Conservation (phyloP, 2,113 vertebrate species). For the Trematomus loennbergii region DNA sequence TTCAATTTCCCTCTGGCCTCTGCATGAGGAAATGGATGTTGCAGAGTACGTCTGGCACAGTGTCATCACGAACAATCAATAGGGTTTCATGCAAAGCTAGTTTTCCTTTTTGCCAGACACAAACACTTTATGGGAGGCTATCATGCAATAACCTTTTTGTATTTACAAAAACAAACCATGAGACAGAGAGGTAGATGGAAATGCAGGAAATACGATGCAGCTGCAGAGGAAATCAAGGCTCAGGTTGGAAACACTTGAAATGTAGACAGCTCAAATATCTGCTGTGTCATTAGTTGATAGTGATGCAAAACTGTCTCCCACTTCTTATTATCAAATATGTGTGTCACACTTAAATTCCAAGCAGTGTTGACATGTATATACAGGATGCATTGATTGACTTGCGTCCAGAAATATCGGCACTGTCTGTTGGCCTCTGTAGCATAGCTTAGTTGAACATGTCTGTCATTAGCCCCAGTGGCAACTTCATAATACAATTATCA, state of each 20-base stretch:
- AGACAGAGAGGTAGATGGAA: background rate
- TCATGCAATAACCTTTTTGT: background rate
- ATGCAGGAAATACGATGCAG: background rate
- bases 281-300: background rate
- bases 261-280: background rate
- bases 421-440: background rate
- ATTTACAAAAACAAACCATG: background rate
- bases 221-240: background rate
- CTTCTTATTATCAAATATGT: background rate
- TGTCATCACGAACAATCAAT: background rate
- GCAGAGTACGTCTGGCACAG: background rate
- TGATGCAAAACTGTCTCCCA: constrained; percentile 16
- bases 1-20: background rate
- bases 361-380: background rate
- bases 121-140: background rate
- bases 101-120: background rate
- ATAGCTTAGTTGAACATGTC: background rate
- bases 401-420: constrained; percentile 6
- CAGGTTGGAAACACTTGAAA: background rate
- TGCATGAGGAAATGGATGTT: background rate
- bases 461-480: background rate
- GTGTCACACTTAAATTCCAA: background rate
- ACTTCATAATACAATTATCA: constrained; percentile 2
- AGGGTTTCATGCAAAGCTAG: background rate
- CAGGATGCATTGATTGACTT: constrained; percentile 9